A percentile compares a stretch with the other conserved stretches of the same genome.
phyloP scores from a whole-genome alignment of 2,888 invertebrate species.

The Cheilosia impressa region DNA sequence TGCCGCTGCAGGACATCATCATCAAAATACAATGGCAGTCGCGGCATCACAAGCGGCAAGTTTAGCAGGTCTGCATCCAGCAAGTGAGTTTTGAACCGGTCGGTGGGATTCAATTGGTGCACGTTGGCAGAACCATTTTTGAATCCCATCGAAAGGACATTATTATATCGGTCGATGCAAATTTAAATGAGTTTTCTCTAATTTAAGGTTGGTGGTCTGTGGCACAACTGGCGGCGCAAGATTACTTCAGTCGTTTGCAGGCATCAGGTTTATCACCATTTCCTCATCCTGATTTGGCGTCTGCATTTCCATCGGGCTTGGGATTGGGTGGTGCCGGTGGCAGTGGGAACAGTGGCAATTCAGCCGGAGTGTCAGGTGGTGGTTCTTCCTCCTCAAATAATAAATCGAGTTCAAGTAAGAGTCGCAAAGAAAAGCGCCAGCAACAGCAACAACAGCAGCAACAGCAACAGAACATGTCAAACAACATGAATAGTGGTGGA shows the following conservation, averaged over 20 bases:
- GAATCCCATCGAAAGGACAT: not conserved
- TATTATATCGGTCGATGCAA: not conserved
- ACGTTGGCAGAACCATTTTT: not conserved
- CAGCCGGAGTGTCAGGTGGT: conserved; percentile 81
- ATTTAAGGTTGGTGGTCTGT: conserved; percentile 94
- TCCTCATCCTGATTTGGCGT: conserved; percentile 87
- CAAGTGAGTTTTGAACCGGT: conserved; percentile 85
- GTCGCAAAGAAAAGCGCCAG: conserved; percentile 82
- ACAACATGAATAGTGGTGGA: conserved; percentile 80
- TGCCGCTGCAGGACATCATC: conserved; percentile 84
- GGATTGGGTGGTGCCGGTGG: conserved; percentile 78
- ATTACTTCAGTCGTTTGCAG: conserved; percentile 92
- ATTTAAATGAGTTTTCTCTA: conserved; percentile 10
- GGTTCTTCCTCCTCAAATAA: conserved; percentile 79
- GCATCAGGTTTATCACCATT: conserved; percentile 90
- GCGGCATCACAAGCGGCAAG: conserved; percentile 94
- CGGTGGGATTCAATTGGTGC: conserved; percentile 6
- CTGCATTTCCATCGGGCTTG: conserved; percentile 84
- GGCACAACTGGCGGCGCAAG: conserved; percentile 95
- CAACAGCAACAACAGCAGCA: conserved; percentile 79
- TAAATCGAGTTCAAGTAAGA: conserved; percentile 80
- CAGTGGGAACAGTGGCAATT: conserved; percentile 78
- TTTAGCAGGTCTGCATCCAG: conserved; percentile 89
- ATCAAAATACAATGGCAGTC: conserved; percentile 91
- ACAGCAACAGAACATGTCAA: conserved; percentile 82